Evolutionary conservation across 2,888 invertebrate species (phyloP).

Genomic region (Epinotia bilunana): DNA sequence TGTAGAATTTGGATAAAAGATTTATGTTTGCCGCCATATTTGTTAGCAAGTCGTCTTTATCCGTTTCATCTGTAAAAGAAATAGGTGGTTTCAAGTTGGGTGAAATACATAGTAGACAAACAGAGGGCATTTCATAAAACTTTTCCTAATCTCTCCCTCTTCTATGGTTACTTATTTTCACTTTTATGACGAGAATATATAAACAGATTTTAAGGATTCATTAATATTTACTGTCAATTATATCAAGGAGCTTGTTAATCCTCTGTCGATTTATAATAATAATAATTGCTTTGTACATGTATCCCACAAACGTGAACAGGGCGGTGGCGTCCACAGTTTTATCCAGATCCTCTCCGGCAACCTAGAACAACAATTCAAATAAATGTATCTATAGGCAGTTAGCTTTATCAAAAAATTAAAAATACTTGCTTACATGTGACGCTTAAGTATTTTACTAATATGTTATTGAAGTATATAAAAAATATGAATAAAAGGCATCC

Average conservation of each 20-base stretch:
- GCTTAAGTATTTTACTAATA: no score
- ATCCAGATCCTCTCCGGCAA: conserved; percentile 25
- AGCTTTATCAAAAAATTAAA: no score
- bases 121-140: not conserved
- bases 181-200: not conserved
- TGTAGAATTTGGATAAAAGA: conserved; percentile 27
- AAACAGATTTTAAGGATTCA: not conserved
- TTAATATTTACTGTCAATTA: conserved; percentile 32
- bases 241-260: conserved; percentile 30
- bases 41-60: conserved; percentile 26
- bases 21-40: conserved; percentile 29
- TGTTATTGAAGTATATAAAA: no score
- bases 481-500: no score
- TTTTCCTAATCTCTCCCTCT: not conserved
- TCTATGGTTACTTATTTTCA: not conserved
- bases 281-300: conserved; percentile 23
- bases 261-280: conserved; percentile 27
- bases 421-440: no score
- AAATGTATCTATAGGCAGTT: not conserved
- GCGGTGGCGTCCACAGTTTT: conserved; percentile 33
- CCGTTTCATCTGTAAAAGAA: conserved; percentile 25
- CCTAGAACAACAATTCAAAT: conserved; percentile 21
- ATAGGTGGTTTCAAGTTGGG: not conserved
- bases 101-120: not conserved
- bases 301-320: conserved; percentile 32